Evolutionary conservation across 1,140 invertebrate species (phyloP).

Genomic region (Brachionus asplanchnoidis): DNA sequence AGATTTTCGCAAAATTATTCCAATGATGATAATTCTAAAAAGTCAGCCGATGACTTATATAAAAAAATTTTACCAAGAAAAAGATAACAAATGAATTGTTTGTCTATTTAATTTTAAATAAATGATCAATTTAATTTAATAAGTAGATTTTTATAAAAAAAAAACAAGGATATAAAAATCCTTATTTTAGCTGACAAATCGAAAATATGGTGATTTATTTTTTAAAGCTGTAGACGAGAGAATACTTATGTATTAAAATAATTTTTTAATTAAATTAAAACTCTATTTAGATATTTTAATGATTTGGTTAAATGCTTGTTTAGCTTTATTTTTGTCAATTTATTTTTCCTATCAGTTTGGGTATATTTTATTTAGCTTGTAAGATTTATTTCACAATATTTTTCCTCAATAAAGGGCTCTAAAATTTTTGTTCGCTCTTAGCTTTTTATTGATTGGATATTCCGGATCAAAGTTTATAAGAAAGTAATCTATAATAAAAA

Average conservation of each 20-base stretch:
- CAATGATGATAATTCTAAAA: not conserved
- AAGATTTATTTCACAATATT: not conserved
- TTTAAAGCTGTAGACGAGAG: not conserved
- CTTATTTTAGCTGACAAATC: not conserved
- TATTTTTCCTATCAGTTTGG: not conserved
- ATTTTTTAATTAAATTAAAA: not conserved
- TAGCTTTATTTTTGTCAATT: not conserved
- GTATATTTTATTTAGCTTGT: not conserved
- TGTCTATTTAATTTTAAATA: not conserved
- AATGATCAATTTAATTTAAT: not conserved
- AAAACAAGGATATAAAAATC: constrained; percentile 19
- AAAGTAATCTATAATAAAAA: not conserved
- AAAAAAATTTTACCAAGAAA: constrained; percentile 11
- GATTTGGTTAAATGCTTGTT: not conserved
- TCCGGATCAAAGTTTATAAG: not conserved
- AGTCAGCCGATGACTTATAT: not conserved
- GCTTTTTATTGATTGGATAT: not conserved
- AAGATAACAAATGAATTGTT: not conserved
- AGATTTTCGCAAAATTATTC: constrained; percentile 28
- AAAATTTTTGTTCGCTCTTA: not conserved
- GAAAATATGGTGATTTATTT: not conserved
- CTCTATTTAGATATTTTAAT: not conserved
- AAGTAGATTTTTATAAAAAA: not conserved
- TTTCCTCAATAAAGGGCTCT: not conserved
- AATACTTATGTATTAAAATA: not conserved